Conservation (phyloP, 2,888 invertebrate species). For the Latrodectus elegans region DNA sequence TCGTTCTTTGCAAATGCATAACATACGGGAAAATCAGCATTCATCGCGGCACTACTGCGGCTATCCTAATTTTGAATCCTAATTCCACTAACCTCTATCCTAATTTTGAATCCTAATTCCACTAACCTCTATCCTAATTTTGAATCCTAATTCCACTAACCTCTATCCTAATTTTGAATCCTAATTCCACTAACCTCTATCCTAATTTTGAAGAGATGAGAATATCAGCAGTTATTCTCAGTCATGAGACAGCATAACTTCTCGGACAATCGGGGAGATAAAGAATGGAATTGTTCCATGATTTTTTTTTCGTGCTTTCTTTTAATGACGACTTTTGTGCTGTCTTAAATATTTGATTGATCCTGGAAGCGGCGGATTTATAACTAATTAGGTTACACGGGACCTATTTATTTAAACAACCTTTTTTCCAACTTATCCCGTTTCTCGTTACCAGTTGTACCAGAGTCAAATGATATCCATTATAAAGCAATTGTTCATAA, state of each 20-base stretch:
- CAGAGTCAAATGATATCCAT: too few species aligned
- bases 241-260: neutral
- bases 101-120: too few species aligned
- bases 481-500: too few species aligned
- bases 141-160: too few species aligned
- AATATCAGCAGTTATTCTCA: neutral
- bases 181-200: neutral
- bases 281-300: neutral
- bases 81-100: too few species aligned
- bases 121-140: too few species aligned
- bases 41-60: constrained; percentile 12
- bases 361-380: neutral
- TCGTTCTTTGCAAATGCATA: neutral
- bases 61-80: too few species aligned
- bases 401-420: neutral
- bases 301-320: neutral
- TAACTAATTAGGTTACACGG: neutral
- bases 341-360: neutral
- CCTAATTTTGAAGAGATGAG: too few species aligned
- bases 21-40: neutral
- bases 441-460: neutral
- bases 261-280: neutral
- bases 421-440: constrained; percentile 1
- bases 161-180: neutral
- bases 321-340: neutral